Base-by-base conservation (phyloP, 2,113 vertebrate genomes). In the Lipotes vexillifer region DNA sequence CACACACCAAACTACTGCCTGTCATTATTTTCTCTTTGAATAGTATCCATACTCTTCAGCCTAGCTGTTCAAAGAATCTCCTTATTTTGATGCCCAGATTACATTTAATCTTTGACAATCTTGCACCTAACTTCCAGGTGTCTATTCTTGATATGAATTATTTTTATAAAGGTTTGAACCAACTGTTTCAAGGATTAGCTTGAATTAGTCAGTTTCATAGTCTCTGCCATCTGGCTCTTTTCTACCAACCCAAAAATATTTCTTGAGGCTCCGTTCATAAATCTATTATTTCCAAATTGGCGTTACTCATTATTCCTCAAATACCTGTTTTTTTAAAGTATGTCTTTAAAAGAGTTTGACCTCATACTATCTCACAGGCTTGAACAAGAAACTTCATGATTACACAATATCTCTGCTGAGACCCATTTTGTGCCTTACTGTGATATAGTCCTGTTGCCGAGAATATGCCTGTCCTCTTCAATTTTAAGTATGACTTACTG, bases 201-300 rank as follows among this genome's bases (percentile, higher is more conserved):
- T 90, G 29, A 96, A 94, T 86, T 90, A 92, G 21, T 49, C 31
- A 80, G 33, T 93, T 93, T 81, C 85, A 83, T n/a, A 84, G 36
- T 87, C 44, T 90, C 29, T 89, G n/a, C 11, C 87, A 84, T 66
- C 81, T 95, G 72, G n/a, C 41, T 95, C 38, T 87, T 95, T 71
- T 41, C 69, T 88, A 93, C 17, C 33, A 81, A 81, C 90, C 44
- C 57, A 82, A 94, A 88, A 61, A 74, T 59, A 59, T 82, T 77
- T 93, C 71, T 95, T 12, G 55, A 63, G 49, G 93, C 59, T 93
- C 33, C 38, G 92, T 84, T 97, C 14, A 97, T 55, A 96, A 96
- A 91, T 77, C 66, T 96, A 38, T 82, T 85, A 57, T 80, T 92
- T 82, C 71, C 38, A 93, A 65, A 52, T 66, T 93, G 36, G 25